Evolutionary conservation across 2,888 invertebrate species (phyloP), one percentile per base, ranked within the genome.

Genomic region (Hirtodrosophila trivittata): DNA sequence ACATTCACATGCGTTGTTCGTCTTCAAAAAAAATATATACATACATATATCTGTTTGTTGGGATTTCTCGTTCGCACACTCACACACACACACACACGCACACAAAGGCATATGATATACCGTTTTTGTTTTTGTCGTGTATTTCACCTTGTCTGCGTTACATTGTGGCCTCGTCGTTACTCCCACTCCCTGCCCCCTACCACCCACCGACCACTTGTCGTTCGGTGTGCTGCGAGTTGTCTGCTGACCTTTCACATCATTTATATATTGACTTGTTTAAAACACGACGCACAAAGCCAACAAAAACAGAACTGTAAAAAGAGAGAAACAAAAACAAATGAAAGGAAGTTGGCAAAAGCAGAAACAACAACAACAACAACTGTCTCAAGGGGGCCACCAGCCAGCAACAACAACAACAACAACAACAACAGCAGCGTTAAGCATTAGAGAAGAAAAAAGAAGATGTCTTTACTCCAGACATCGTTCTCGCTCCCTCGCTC

Each of bases 181-280:
- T 18, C 4, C 30, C 21, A 33, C 52, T 37, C 35, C 55, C 21
- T 18, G 14, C 43, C 41, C 16, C 30, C 26, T 25, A 12, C 26
- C 39, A 12, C 16, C 45, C 21, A 7, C n/a, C 33, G 8, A 25
- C 54, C 58, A 60, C 66, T 62, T 65, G 62, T 64, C 75, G 65
- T 55, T 70, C 46, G 45, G 39, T 35, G 42, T 63, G 60, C 46
- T 60, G 58, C 59, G 64, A 66, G 68, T 55, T 72, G 81, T 86
- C 81, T 75, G 85, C 76, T 86, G 76, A 82, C 87, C 82, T 83
- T 76, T 84, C 70, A 65, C 73, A 70, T 85, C 78, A 75, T 77
- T 81, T 77, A 80, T 77, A 80, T 77, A 75, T 83, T 86, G 86
- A 86, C 82, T 86, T 66, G 63, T 81, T 81, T 81, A 82, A 80